A percentile compares a stretch with the other conserved stretches of the same genome.
phyloP scores from a whole-genome alignment of 64 coral and sea anemone genomes.

The Catalaphyllia jardinei region DNA sequence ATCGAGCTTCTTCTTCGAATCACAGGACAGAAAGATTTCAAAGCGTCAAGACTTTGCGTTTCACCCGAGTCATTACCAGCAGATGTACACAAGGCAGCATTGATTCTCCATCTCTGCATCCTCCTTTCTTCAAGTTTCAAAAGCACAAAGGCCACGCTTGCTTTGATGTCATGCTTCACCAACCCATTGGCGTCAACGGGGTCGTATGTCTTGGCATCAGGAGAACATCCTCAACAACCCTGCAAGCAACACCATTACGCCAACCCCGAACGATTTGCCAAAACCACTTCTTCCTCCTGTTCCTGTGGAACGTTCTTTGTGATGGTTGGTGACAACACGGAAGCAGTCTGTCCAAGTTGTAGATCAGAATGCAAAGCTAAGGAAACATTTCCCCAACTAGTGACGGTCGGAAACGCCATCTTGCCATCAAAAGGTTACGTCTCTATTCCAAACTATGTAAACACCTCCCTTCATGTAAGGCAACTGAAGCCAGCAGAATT shows the following conservation, averaged over 20 bases:
- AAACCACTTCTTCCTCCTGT: neutral
- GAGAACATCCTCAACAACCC: neutral
- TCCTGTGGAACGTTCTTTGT: constrained; percentile 14
- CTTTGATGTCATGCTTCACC: constrained; percentile 34
- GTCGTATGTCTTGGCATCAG: constrained; percentile 34
- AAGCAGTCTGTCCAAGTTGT: constrained; percentile 32
- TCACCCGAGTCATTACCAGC: constrained; percentile 57
- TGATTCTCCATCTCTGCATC: constrained; percentile 61
- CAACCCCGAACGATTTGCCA: neutral
- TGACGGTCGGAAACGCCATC: neutral
- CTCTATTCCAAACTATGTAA: neutral
- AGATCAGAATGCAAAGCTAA: constrained; percentile 29
- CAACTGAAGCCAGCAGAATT: constrained; percentile 70
- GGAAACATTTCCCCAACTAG: neutral
- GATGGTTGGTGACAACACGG: neutral
- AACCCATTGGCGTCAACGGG: constrained; percentile 16
- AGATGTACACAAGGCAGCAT: constrained; percentile 63
- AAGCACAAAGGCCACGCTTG: neutral
- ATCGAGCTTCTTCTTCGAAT: constrained; percentile 42
- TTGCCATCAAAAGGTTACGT: constrained; percentile 44
- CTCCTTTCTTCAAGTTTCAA: constrained; percentile 47
- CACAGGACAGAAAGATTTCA: constrained; percentile 60
- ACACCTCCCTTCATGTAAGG: constrained; percentile 30
- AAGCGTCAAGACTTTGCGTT: constrained; percentile 37
- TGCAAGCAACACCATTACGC: constrained; percentile 10